phyloP scores from a whole-genome alignment of 2,797 vertebrate species.

The Onychomys arenicola region DNA sequence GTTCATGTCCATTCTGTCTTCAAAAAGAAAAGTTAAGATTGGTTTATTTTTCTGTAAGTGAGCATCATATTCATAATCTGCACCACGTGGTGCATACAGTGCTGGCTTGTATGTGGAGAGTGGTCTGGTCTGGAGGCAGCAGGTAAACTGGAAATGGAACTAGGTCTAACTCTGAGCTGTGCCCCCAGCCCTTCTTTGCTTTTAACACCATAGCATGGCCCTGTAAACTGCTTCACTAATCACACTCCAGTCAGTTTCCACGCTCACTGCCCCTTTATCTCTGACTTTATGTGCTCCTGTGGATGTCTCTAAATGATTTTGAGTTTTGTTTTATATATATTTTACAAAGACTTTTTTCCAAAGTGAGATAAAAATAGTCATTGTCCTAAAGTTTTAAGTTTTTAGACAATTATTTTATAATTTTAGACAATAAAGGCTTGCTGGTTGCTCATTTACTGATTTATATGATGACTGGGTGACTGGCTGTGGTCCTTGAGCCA shows the following conservation, averaged over 20 bases:
- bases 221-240: neutral
- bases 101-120: neutral
- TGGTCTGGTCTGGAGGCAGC: too few species aligned
- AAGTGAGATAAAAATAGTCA: neutral
- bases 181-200: neutral
- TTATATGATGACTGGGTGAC: neutral
- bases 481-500: neutral
- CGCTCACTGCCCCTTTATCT: neutral
- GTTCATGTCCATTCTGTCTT: neutral
- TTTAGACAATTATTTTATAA: neutral
- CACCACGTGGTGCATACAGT: neutral
- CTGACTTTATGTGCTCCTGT: rapidly evolving
- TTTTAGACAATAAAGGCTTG: neutral
- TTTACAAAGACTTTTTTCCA: neutral
- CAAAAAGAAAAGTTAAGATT: neutral
- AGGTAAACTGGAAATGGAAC: neutral
- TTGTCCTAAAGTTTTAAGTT: neutral
- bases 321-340: neutral
- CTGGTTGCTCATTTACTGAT: neutral
- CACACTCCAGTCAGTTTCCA: neutral
- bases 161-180: neutral
- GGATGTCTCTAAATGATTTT: neutral
- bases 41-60: neutral
- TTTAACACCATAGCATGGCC: neutral
- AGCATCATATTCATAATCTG: neutral